Conservation (phyloP, 2,113 vertebrate genomes). For the Phycodurus eques region DNA sequence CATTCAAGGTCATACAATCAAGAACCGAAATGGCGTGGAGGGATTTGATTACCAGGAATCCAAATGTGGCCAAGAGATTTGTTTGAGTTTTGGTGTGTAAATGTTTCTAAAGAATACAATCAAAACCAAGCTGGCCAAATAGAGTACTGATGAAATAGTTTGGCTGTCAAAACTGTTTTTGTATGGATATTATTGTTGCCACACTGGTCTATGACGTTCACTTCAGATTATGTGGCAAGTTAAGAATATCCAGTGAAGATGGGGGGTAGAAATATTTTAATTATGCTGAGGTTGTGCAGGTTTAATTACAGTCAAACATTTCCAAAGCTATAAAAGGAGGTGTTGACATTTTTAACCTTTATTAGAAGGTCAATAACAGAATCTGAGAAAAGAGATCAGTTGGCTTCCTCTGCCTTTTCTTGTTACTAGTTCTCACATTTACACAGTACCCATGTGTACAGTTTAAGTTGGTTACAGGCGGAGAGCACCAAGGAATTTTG, state of each 20-base stretch:
- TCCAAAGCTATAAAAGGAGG: slow-evolving; percentile 16
- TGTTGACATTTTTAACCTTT: slow-evolving; percentile 28
- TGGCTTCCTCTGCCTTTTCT: background rate
- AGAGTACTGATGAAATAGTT: slow-evolving; percentile 50
- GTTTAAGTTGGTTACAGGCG: background rate
- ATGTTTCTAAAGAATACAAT: slow-evolving; percentile 59
- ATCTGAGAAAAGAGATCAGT: slow-evolving; percentile 25
- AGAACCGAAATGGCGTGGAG: slow-evolving; percentile 53
- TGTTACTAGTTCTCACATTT: background rate
- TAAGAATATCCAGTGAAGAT: background rate
- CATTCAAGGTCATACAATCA: slow-evolving; percentile 32
- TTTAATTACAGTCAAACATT: slow-evolving; percentile 14
- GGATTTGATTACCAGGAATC: slow-evolving; percentile 56
- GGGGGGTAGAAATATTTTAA: background rate
- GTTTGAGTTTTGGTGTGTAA: slow-evolving; percentile 60
- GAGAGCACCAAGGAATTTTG: background rate
- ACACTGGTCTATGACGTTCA: slow-evolving; percentile 49
- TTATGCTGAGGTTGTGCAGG: slow-evolving; percentile 5
- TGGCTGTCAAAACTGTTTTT: slow-evolving; percentile 56
- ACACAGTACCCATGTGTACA: background rate
- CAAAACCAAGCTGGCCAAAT: slow-evolving; percentile 65
- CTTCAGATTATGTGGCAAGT: background rate
- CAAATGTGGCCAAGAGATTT: slow-evolving; percentile 49
- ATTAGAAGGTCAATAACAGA: slow-evolving; percentile 21
- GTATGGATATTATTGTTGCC: slow-evolving; percentile 59